Percentiles rank a stretch among this genome's conserved stretches.
Evolutionary conservation across 37 sponge, comb jelly and placozoan species (phyloP).

Genomic region (Cladorhizidae sp.): DNA sequence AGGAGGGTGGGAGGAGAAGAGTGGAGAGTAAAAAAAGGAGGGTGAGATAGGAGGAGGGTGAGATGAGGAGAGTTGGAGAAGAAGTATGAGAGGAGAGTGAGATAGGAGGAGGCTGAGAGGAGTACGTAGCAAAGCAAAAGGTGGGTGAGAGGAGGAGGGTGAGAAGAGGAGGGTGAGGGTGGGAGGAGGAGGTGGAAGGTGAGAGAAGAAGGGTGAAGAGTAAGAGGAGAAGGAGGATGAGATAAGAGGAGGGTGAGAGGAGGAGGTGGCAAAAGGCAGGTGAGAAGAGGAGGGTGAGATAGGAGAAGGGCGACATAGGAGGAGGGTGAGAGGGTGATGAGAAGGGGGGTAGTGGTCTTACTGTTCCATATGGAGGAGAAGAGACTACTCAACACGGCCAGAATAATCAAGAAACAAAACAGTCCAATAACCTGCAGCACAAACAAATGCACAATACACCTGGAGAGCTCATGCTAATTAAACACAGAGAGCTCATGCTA

Average conservation of each 20-base stretch:
- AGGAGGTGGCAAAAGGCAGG: too few relatives aligned
- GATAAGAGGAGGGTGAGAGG: too few relatives aligned
- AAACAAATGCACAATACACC: too few relatives aligned
- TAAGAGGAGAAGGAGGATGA: too few relatives aligned
- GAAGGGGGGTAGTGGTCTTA: background rate
- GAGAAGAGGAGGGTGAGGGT: too few relatives aligned
- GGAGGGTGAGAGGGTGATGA: background rate
- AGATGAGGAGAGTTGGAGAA: too few relatives aligned
- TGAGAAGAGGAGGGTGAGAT: background rate
- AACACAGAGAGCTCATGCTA: background rate
- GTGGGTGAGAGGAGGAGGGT: background rate
- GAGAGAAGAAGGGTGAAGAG: too few relatives aligned
- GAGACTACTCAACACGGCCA: slow-evolving; percentile 54
- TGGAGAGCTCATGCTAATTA: background rate
- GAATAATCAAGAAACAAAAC: slow-evolving; percentile 34
- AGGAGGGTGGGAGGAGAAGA: too few relatives aligned
- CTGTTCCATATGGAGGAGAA: slow-evolving; percentile 50
- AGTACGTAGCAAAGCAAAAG: background rate
- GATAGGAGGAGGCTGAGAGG: slow-evolving; percentile 15
- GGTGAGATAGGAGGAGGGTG: slow-evolving; percentile 21
- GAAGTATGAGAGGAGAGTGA: too few relatives aligned
- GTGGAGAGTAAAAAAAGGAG: slow-evolving; percentile 9
- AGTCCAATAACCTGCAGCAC: slow-evolving; percentile 48
- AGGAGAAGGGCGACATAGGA: background rate
- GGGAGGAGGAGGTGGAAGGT: too few relatives aligned